A percentile compares a stretch with the other conserved stretches of the same genome.
phyloP scores from a whole-genome alignment of 2,797 vertebrate species.

The Lemur catta region DNA sequence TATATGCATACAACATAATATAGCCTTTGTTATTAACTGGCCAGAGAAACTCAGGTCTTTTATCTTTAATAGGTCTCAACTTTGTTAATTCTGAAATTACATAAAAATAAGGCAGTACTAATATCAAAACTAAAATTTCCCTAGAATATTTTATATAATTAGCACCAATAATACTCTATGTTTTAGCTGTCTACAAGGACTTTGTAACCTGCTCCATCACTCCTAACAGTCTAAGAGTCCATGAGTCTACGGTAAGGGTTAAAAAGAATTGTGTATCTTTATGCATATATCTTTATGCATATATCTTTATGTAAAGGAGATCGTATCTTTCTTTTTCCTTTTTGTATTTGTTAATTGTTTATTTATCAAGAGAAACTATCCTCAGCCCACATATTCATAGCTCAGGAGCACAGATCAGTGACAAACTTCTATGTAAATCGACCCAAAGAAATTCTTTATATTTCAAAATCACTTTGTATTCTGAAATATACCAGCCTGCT shows the following conservation, averaged over 20 bases:
- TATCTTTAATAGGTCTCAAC: neutral
- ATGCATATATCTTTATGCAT: neutral
- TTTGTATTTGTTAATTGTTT: neutral
- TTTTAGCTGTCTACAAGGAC: neutral
- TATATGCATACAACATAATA: neutral
- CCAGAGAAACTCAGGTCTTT: neutral
- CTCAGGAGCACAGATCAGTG: neutral
- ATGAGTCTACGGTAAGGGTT: neutral
- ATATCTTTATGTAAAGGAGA: neutral
- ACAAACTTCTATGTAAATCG: neutral
- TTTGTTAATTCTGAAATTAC: slow-evolving; percentile 2
- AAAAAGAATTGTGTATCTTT: neutral
- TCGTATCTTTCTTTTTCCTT: neutral
- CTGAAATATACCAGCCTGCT: neutral
- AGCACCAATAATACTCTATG: neutral
- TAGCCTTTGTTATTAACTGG: neutral
- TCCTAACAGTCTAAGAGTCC: neutral
- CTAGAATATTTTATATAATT: neutral
- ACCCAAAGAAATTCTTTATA: neutral
- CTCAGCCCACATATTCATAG: neutral
- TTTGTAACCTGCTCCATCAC: neutral
- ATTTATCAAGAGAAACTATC: neutral
- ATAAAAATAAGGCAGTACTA: neutral
- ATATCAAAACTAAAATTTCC: neutral
- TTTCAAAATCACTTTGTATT: neutral